Base-by-base conservation (phyloP, 2,797 vertebrate species). In the Hafferia zeledoni region DNA sequence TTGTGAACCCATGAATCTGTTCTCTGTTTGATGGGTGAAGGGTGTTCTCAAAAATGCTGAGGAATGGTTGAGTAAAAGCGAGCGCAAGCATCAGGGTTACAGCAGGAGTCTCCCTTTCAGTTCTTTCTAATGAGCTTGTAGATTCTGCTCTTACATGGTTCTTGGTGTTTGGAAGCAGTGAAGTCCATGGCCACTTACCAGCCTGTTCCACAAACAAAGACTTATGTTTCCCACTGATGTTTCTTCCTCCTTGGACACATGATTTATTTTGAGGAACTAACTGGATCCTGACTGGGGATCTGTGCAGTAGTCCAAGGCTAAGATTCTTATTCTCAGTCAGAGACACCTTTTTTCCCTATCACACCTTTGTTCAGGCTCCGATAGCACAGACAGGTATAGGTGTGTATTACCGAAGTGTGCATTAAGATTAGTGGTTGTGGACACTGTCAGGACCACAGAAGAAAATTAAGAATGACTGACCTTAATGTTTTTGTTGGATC, bases 351-450 rank as follows among this genome's bases (percentile, higher is more conserved):
- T 93, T 87, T 59, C 35, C 46, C 28, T 33, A 12, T 46, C 64
- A 49, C 22, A 50, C 3, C 15, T 81, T 83, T 87, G 18, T 43
- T 68, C 33, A 65, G 57, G 7, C 19, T 90, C 30, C 39, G 55
- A 44, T 46, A 52, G 49, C 25, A 44, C 0, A 0, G 30, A 75
- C 0, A 1, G 10, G 10, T 68, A 17, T 49, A 41, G 20, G 6
- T 24, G 17, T 67, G 49, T 52, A 49, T 53, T 77, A 27, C 2
- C 11, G 46, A 50, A 15, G 11, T 33, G 24, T 49, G 28, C n/a
- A 28, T 47, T 64, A 35, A 72, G 17, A 31, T 50, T 56, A 63
- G 17, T 43, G 24, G 12, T 35, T 75, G 17, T 83, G 33, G 60
- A 47, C n/a, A 25, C 20, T 70, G 35, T 47, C 17, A 72, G 30